phyloP scores from a whole-genome alignment of 1,140 invertebrate species.

The Listronotus bonariensis region DNA sequence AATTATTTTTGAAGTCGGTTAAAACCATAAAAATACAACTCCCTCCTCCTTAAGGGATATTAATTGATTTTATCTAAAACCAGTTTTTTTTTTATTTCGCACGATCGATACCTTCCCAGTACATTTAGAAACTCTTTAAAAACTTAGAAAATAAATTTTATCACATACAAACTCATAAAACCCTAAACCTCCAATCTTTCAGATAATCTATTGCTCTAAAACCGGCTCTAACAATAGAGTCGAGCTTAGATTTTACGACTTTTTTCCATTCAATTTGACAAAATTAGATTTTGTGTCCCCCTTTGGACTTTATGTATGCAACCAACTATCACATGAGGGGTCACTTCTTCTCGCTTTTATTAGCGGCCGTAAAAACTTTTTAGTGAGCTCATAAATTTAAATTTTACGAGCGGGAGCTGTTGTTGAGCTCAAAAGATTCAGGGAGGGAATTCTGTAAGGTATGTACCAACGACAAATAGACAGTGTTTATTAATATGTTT shows the following conservation, averaged over 20 bases:
- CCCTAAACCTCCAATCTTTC: slow-evolving; percentile 7
- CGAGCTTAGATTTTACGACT: slow-evolving; percentile 7
- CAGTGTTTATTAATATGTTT: too few relatives aligned
- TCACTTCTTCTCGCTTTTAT: slow-evolving; percentile 15
- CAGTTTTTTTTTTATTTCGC: too few relatives aligned
- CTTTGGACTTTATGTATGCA: slow-evolving; percentile 5
- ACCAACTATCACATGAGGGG: slow-evolving; percentile 6
- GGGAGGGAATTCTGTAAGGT: too few relatives aligned
- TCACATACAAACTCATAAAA: slow-evolving; percentile 6
- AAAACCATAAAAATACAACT: too few relatives aligned
- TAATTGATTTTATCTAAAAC: too few relatives aligned
- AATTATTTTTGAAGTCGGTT: too few relatives aligned
- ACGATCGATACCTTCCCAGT: too few relatives aligned
- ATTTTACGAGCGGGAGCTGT: slow-evolving; percentile 7
- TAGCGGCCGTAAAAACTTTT: slow-evolving; percentile 11
- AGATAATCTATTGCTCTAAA: background rate
- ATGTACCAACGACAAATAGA: too few relatives aligned
- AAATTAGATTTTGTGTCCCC: slow-evolving; percentile 17
- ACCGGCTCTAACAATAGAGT: slow-evolving; percentile 16
- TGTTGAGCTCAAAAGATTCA: too few relatives aligned
- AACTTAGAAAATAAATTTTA: background rate
- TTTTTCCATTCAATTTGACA: slow-evolving; percentile 26
- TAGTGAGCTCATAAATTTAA: slow-evolving; percentile 15
- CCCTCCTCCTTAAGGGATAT: too few relatives aligned
- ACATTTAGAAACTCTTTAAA: too few relatives aligned